A percentile compares a stretch with the other conserved stretches of the same genome.
These are phyloP conservation scores for Nephila pilipes DNA, from an alignment of 1,140 invertebrate species.

Conservation along the genomic window DNA sequence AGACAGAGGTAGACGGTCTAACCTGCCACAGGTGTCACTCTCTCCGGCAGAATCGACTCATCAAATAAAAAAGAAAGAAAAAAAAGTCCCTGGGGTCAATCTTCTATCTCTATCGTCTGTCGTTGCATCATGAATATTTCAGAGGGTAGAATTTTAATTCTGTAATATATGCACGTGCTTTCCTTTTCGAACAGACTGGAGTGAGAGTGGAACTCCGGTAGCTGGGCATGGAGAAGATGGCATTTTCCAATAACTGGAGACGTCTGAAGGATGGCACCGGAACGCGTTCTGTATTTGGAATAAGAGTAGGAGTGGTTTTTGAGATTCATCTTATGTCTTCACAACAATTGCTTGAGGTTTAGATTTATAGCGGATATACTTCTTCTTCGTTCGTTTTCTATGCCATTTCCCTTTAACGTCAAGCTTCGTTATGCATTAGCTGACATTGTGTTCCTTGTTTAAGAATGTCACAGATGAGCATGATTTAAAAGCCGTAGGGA, in stretches of 20 bases:
- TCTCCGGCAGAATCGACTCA: not conserved
- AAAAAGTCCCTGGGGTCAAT: not conserved
- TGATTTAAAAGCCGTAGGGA: not conserved
- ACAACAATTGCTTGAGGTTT: not conserved
- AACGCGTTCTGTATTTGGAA: not conserved
- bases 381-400: not conserved
- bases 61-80: not conserved
- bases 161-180: not conserved
- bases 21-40: constrained; percentile 36
- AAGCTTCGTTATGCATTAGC: not conserved
- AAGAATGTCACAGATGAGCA: not conserved
- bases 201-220: constrained; percentile 20
- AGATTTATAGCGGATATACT: not conserved
- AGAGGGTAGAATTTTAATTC: not conserved
- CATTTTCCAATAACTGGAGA: not conserved
- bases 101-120: not conserved
- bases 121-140: constrained; percentile 17
- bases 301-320: not conserved
- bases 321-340: constrained; percentile 22
- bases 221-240: not conserved
- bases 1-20: constrained; percentile 31
- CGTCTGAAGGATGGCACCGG: not conserved
- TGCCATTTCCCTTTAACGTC: not conserved
- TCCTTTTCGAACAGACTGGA: not conserved
- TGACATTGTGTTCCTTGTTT: not conserved